Evolutionary conservation across 1,140 invertebrate genomes (phyloP).

Genomic region (Zaprionus taronus): DNA sequence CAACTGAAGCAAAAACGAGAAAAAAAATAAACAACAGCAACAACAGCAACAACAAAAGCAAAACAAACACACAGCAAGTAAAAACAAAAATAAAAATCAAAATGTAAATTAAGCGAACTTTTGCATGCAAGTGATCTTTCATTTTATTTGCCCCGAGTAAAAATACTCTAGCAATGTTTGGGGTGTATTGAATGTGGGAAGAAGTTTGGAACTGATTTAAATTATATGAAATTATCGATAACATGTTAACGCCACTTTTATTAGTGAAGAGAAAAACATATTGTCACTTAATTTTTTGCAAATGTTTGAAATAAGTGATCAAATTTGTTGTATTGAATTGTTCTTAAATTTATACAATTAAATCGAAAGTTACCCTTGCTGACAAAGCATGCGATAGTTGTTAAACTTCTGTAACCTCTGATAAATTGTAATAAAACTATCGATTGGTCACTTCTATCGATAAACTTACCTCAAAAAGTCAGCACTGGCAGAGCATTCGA

Average conservation of each 20-base stretch:
- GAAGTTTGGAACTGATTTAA: neutral
- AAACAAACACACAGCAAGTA: conserved; percentile 4
- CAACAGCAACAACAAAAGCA: neutral
- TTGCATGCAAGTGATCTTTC: conserved; percentile 34
- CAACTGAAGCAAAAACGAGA: conserved; percentile 4
- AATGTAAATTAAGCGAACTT: conserved; percentile 39
- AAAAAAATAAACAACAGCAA: conserved; percentile 2
- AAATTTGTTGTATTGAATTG: too few relatives aligned
- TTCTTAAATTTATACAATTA: too few relatives aligned
- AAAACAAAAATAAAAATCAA: conserved; percentile 10
- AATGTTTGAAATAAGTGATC: too few relatives aligned
- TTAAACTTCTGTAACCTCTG: too few relatives aligned
- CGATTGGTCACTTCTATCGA: neutral
- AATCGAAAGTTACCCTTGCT: too few relatives aligned
- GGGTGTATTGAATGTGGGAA: neutral
- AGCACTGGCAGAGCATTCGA: neutral
- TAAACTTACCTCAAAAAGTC: neutral
- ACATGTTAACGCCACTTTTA: neutral
- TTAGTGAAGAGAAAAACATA: neutral
- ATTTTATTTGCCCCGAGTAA: neutral
- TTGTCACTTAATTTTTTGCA: too few relatives aligned
- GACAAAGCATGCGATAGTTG: too few relatives aligned
- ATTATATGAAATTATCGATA: neutral
- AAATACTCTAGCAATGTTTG: neutral
- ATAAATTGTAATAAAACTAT: too few relatives aligned